phyloP scores from a whole-genome alignment of 2,797 vertebrate genomes.

The Numenius phaeopus region DNA sequence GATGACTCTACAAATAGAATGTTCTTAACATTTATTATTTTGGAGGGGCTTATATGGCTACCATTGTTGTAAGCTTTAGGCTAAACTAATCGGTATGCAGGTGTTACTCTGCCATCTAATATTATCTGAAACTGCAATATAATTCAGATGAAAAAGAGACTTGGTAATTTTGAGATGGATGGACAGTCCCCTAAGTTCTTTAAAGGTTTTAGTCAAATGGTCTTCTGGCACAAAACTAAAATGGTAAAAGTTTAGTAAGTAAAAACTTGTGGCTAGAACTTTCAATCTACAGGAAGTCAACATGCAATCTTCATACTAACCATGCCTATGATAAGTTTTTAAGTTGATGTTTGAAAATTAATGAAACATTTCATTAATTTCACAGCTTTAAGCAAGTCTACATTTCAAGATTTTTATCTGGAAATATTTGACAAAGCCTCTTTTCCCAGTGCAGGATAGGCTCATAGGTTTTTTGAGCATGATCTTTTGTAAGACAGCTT shows the following conservation, averaged over 20 bases:
- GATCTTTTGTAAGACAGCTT: not conserved
- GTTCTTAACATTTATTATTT: not conserved
- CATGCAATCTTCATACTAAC: accelerated
- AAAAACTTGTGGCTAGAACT: not conserved
- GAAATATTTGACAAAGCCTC: not conserved
- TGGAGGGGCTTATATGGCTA: not conserved
- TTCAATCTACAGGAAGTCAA: not conserved
- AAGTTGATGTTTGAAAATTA: not conserved
- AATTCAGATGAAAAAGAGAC: not conserved
- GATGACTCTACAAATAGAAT: not conserved
- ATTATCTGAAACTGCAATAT: not conserved
- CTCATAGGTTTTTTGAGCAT: not conserved
- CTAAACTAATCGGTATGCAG: not conserved
- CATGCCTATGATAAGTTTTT: not conserved
- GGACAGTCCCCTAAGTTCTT: not conserved
- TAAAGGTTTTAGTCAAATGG: not conserved
- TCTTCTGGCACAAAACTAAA: not conserved
- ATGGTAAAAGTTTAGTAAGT: not conserved
- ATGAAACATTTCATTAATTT: not conserved
- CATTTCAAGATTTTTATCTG: not conserved
- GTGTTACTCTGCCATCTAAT: not conserved
- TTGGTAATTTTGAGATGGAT: not conserved
- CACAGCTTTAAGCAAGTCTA: not conserved
- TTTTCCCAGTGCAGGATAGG: not conserved
- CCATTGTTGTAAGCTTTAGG: not conserved